Base-by-base conservation (phyloP, 2,888 invertebrate species). In the Synergus japonicus region DNA sequence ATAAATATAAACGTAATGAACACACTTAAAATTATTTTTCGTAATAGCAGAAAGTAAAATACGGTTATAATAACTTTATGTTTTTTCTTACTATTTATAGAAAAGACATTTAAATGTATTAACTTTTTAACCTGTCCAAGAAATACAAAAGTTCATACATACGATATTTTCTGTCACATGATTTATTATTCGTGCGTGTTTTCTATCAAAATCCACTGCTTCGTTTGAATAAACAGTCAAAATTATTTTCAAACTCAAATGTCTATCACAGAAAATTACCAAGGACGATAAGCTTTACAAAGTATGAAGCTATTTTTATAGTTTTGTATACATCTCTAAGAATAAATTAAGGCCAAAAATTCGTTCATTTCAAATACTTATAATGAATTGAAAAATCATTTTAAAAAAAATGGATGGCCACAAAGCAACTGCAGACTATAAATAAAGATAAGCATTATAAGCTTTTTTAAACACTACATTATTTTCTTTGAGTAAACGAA, bases 131-230 rank as follows among this genome's bases (percentile, higher is more conserved):
- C 37, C 15, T 44, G 43, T 67, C 41, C 12, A 49, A 41, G 15
- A 43, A 37, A 69, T 63, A 29, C 12, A 29, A 63, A 63, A 29
- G 12, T 65, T 65, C 43, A 1, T 41, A 37, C 5, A 18, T 41
- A 65, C 65, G 65, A 43, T 41, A 65, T 65, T 41, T 65, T 43
- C 43, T 65, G 65, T 43, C 29, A 54, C n/a, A 29, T 15, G 37
- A n/a, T 29, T 54, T 73, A 15, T 73, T 41, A 54, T 22, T 37
- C 73, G 29, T 73, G n/a, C 73, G 54, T 73, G 54, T 73, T 73
- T 54, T 37, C 29, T 54, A 73, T 54, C n/a, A 73, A 54, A 54
- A 73, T 54, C 15, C 54, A 54, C 22, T 37, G n/a, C 37, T 54
- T 5, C 49, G n/a, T 37, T 73, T 54, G 54, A 73, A 10, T 54